A percentile compares a stretch with the other conserved stretches of the same genome.
These are phyloP conservation scores for Melanotaenia maccullochi DNA, from an alignment of 2,797 vertebrate genomes.

Conservation along the genomic window DNA sequence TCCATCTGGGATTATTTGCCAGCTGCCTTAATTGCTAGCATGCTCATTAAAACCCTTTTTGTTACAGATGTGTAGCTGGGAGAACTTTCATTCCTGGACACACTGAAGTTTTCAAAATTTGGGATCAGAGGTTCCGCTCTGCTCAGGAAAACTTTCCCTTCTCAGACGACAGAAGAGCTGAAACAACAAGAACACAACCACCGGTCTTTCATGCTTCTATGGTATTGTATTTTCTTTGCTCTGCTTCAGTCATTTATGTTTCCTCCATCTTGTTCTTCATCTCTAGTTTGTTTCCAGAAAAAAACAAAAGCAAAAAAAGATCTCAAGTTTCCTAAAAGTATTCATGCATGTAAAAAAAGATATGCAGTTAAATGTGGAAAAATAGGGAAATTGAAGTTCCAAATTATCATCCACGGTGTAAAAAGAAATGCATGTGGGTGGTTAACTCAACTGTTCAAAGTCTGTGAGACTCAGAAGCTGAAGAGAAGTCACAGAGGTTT, in stretches of 20 bases:
- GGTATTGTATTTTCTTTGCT: not conserved
- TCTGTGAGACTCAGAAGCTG: not conserved
- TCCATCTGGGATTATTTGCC: conserved; percentile 1
- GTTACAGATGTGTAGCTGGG: not conserved
- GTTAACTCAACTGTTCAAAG: not conserved
- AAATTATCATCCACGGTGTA: not conserved
- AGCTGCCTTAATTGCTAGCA: not conserved
- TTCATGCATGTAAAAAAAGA: not conserved
- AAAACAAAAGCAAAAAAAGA: not conserved
- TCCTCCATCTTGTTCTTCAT: not conserved
- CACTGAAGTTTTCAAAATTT: not conserved
- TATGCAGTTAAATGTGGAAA: not conserved
- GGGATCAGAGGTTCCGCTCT: not conserved
- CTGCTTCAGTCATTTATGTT: not conserved
- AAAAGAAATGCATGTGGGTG: not conserved
- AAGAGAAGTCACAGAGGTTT: not conserved
- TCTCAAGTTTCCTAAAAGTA: not conserved
- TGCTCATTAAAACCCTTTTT: not conserved
- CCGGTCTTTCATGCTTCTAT: no score
- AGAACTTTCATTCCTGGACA: not conserved
- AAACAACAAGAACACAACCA: not conserved
- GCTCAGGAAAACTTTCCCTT: not conserved
- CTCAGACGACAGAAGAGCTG: not conserved
- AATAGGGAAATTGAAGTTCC: not conserved
- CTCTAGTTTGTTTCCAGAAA: not conserved